These are phyloP conservation scores for Acyrthosiphon pisum DNA, from an alignment of 1,140 invertebrate genomes.

Conservation along the genomic window DNA sequence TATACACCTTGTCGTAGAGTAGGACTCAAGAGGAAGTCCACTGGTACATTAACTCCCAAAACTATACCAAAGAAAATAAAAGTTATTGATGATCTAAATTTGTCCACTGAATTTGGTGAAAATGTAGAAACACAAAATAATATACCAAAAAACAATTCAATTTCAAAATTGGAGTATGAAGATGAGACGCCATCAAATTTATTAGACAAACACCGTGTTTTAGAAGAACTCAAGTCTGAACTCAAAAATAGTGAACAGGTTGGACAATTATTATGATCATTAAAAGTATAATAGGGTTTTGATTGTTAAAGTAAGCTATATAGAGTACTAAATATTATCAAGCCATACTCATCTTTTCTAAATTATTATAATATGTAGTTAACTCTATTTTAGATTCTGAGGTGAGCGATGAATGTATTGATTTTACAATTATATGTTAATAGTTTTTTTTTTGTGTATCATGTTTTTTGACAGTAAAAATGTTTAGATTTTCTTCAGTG, in stretches of 20 bases:
- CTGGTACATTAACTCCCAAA: background rate
- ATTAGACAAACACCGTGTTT: constrained; percentile 8
- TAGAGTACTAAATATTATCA: background rate
- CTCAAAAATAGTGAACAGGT: constrained; percentile 52
- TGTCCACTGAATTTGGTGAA: background rate
- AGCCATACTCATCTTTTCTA: background rate
- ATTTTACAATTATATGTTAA: no score
- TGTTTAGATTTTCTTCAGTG: no score
- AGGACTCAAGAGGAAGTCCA: constrained; percentile 30
- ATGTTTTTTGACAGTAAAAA: no score
- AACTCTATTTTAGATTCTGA: no score
- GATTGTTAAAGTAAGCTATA: background rate
- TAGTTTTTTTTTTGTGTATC: no score
- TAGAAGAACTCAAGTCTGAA: background rate
- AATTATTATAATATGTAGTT: background rate
- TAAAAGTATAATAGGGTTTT: background rate
- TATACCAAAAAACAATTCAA: background rate
- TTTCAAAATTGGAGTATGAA: no score
- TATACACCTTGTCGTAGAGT: constrained; percentile 39
- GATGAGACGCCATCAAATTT: background rate
- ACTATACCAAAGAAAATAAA: constrained; percentile 27
- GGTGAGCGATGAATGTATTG: no score
- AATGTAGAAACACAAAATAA: background rate
- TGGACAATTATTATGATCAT: background rate
- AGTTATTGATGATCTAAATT: background rate